A percentile compares a stretch with the other conserved stretches of the same genome.
These are phyloP conservation scores for Catagonus wagneri DNA, from an alignment of 2,113 vertebrate genomes.

Conservation along the genomic window DNA sequence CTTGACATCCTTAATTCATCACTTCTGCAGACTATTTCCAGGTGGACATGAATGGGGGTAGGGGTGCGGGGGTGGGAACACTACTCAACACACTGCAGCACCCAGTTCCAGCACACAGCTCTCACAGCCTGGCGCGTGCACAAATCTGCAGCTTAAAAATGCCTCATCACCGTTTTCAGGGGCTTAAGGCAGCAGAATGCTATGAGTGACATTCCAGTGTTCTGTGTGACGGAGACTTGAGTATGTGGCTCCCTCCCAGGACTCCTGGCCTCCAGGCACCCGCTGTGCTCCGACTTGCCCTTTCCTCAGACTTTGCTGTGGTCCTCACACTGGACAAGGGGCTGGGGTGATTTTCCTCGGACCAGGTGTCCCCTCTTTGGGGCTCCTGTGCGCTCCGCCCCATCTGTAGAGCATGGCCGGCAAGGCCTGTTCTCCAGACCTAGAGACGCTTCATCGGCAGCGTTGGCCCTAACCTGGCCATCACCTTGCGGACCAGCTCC, in stretches of 20 bases:
- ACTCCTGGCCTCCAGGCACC: not conserved
- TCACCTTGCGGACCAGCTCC: not conserved
- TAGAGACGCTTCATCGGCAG: not conserved
- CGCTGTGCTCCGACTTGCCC: accelerated
- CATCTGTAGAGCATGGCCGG: not conserved
- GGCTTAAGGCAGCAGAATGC: not conserved
- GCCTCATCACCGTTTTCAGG: not conserved
- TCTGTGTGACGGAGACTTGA: not conserved
- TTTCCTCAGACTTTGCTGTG: not conserved
- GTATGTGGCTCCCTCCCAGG: not conserved
- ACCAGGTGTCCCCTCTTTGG: not conserved
- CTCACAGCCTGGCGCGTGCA: not conserved
- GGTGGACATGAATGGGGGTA: too few species aligned
- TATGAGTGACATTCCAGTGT: not conserved
- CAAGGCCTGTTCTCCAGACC: not conserved
- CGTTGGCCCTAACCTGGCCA: not conserved
- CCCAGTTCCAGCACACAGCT: not conserved
- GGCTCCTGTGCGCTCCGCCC: too few species aligned
- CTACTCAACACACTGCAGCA: not conserved
- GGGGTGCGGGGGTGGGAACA: too few species aligned
- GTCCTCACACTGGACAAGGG: not conserved
- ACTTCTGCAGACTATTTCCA: not conserved
- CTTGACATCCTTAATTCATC: not conserved
- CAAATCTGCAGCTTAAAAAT: not conserved
- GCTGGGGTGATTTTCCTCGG: not conserved